A percentile compares a stretch with the other conserved stretches of the same genome.
These are phyloP conservation scores for Enteromius fasciolatus DNA, from an alignment of 2,797 vertebrate genomes.

Conservation along the genomic window DNA sequence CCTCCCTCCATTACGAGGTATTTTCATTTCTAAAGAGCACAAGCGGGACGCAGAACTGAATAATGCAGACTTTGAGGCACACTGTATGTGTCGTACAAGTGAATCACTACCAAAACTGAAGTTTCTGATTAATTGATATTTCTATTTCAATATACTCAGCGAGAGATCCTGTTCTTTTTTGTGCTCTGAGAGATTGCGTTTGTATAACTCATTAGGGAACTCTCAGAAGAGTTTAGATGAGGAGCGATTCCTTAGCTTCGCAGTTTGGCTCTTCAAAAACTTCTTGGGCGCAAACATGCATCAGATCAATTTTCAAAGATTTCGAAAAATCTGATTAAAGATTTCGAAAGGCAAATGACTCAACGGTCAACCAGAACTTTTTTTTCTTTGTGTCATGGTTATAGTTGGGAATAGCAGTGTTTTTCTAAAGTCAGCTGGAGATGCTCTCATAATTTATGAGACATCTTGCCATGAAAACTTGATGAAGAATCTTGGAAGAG, in stretches of 20 bases:
- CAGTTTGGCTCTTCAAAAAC: slow-evolving; percentile 21
- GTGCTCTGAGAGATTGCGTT: slow-evolving; percentile 14
- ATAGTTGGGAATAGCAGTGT: slow-evolving; percentile 61
- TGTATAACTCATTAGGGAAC: slow-evolving; percentile 54
- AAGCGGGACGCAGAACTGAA: slow-evolving; percentile 74
- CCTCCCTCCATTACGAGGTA: slow-evolving; percentile 8
- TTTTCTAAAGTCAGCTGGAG: slow-evolving; percentile 72
- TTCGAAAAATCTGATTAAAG: slow-evolving; percentile 34
- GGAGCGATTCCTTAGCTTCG: background rate
- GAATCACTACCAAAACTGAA: slow-evolving; percentile 44
- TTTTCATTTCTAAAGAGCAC: slow-evolving; percentile 71
- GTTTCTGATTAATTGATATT: slow-evolving; percentile 52
- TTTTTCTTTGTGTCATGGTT: slow-evolving; percentile 41
- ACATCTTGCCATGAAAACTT: slow-evolving; percentile 77
- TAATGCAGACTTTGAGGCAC: slow-evolving; percentile 76
- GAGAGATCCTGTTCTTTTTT: slow-evolving; percentile 52
- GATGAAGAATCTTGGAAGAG: slow-evolving; percentile 77
- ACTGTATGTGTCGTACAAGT: slow-evolving; percentile 75
- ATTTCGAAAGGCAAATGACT: slow-evolving; percentile 33
- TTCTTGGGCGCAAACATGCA: background rate
- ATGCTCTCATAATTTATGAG: slow-evolving; percentile 77
- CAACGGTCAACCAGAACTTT: slow-evolving; percentile 57
- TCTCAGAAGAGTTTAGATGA: slow-evolving; percentile 38
- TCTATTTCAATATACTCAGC: slow-evolving; percentile 32
- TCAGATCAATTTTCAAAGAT: slow-evolving; percentile 38